phyloP scores from a whole-genome alignment of 2,797 vertebrate genomes.

The Parotocinclus haroldoi region DNA sequence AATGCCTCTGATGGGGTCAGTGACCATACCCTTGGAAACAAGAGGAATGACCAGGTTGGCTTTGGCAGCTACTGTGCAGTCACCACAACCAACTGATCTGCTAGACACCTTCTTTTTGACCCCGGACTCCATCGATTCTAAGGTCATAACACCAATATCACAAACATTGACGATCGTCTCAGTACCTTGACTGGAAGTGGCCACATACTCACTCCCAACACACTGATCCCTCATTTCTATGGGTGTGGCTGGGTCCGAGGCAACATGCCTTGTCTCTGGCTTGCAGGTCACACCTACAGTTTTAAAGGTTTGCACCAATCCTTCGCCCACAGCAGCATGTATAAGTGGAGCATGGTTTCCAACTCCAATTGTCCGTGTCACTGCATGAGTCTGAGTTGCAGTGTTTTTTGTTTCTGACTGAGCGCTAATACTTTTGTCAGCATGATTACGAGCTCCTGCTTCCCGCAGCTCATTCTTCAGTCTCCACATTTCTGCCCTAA shows the following conservation, averaged over 20 bases:
- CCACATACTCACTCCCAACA: constrained; percentile 59
- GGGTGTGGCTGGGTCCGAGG: constrained; percentile 73
- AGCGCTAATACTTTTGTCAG: constrained; percentile 76
- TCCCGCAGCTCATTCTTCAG: constrained; percentile 87
- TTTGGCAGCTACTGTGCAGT: constrained; percentile 72
- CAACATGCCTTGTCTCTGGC: constrained; percentile 54
- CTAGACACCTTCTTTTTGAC: constrained; percentile 43
- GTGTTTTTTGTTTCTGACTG: constrained; percentile 69
- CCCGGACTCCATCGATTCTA: constrained; percentile 47
- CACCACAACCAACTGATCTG: constrained; percentile 79
- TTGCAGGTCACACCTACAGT: constrained; percentile 73
- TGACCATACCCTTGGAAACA: constrained; percentile 69
- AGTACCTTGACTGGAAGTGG: constrained; percentile 66
- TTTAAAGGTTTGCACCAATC: constrained; percentile 2
- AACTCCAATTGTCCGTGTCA: constrained; percentile 75
- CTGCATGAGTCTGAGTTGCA: constrained; percentile 67
- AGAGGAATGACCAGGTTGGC: constrained; percentile 63
- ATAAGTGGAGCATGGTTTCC: constrained; percentile 70
- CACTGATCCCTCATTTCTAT: constrained; percentile 81
- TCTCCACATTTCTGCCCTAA: constrained; percentile 86
- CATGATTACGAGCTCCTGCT: constrained; percentile 80
- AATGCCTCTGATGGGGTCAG: constrained; percentile 65
- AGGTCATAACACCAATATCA: constrained; percentile 77
- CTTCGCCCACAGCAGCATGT: constrained; percentile 59
- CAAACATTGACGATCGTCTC: constrained; percentile 63